Evolutionary conservation across 64 coral and sea anemone genomes (phyloP).

Genomic region (Exaiptasia diaphana): DNA sequence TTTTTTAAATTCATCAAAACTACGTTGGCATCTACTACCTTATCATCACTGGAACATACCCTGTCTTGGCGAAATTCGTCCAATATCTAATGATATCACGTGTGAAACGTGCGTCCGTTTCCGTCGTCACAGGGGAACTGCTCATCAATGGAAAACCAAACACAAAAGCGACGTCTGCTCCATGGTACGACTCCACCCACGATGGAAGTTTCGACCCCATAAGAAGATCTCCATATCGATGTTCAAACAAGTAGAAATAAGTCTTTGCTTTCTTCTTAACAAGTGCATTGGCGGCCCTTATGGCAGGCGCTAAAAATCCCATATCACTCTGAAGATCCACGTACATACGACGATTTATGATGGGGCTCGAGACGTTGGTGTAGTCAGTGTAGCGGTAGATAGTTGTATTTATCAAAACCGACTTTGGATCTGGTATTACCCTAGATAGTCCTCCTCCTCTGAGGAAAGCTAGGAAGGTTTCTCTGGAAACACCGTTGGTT

Average conservation of each 20-base stretch:
- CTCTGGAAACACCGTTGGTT: constrained; percentile 27
- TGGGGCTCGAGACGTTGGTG: constrained; percentile 34
- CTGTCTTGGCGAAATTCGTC: constrained; percentile 54
- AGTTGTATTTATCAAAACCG: background rate
- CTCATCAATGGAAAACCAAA: constrained; percentile 40
- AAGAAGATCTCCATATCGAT: background rate
- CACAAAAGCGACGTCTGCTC: constrained; percentile 32
- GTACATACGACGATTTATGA: constrained; percentile 23
- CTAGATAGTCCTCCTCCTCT: background rate
- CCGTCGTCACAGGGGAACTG: background rate
- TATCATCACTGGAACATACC: too few species aligned
- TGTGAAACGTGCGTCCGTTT: constrained; percentile 20
- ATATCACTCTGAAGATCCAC: constrained; percentile 35
- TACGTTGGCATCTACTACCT: too few species aligned
- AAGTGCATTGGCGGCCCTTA: constrained; percentile 21
- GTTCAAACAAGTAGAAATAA: constrained; percentile 48
- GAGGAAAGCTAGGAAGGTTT: constrained; percentile 4
- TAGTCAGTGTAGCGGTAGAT: constrained; percentile 74
- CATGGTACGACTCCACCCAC: constrained; percentile 53
- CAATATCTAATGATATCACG: constrained; percentile 16
- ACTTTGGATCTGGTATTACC: background rate
- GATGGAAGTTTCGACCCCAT: constrained; percentile 4
- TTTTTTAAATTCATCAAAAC: too few species aligned
- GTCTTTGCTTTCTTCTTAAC: background rate
- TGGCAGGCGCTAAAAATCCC: constrained; percentile 6